These are phyloP conservation scores for Brachycybe producta DNA, from an alignment of 2,888 invertebrate genomes.

Conservation along the genomic window DNA sequence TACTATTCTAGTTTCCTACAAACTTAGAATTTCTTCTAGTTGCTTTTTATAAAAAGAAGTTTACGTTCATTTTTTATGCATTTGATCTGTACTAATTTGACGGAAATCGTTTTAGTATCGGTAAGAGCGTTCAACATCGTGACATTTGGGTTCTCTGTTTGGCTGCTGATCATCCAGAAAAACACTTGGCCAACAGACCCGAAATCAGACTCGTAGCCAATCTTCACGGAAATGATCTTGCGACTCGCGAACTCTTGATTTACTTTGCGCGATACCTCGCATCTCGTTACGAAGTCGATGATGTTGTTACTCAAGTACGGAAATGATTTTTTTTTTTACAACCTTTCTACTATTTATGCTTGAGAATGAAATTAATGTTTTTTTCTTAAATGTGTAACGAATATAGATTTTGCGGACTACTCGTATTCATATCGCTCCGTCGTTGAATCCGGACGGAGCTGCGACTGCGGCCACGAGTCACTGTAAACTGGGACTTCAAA, in stretches of 20 bases:
- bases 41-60: no score
- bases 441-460: constrained; percentile 31
- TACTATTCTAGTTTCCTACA: no score
- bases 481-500: constrained; percentile 9
- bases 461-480: constrained; percentile 17
- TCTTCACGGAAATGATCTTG: constrained; percentile 34
- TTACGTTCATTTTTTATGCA: no score
- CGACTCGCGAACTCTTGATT: constrained; percentile 31
- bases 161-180: constrained; percentile 21
- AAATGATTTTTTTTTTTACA: no score
- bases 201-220: constrained; percentile 30
- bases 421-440: constrained; percentile 29
- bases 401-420: constrained; percentile 27
- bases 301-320: not conserved
- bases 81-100: no score
- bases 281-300: constrained; percentile 27
- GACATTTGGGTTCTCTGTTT: constrained; percentile 31
- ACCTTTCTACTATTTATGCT: no score
- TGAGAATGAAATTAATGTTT: no score
- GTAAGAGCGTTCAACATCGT: constrained; percentile 26
- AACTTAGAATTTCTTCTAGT: no score
- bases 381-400: not conserved
- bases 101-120: constrained; percentile 30
- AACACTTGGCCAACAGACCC: constrained; percentile 20
- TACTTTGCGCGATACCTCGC: constrained; percentile 29